Evolutionary conservation across 2,113 vertebrate species (phyloP), one percentile per base, ranked within the genome.

Genomic region (Blennius ocellaris): DNA sequence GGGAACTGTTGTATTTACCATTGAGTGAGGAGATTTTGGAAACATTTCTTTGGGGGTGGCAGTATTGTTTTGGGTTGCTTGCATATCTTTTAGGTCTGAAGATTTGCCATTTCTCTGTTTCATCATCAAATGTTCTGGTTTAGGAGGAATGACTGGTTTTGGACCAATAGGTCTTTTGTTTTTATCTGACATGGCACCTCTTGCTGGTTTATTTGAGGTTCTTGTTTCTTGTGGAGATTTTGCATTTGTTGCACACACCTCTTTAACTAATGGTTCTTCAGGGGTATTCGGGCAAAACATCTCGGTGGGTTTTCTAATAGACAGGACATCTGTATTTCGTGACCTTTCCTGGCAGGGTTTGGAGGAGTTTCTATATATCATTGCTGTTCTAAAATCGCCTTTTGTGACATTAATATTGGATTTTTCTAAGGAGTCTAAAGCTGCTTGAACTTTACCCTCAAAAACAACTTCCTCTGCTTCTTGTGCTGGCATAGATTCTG

Each of bases 341-440:
- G 88, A 88, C 73, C 78, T 85, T 67, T 83, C 71, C 81, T 89
- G 81, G 83, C 85, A 59, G 61, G 93, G 81, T 89, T 92, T 94
- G 69, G 92, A 89, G 69, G 93, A 87, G 58, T 94, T 95, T 82
- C 91, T 95, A 92, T 96, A 96, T 84, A 95, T 95, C 95, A 98
- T 96, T 44, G 86, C 90, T 59, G 89, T 93, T 94, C 88, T 96
- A 92, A 96, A 96, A 81, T 96, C 96, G 59, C 96, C 96, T 88
- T 87, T 94, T 73, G 92, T 92, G 69, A 96, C 90, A 92, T 97
- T 97, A 81, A 97, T 62, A 36, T 95, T 96, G 44, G 95, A 96
- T 75, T 91, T 96, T 82, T 93, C 94, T 76, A 97, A 89, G 0
- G 95, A 96, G 76, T 95, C 86, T 59, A 97, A 92, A 1, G 96